phyloP scores from a whole-genome alignment of 2,888 invertebrate species.

The Drosophila paramelanica region DNA sequence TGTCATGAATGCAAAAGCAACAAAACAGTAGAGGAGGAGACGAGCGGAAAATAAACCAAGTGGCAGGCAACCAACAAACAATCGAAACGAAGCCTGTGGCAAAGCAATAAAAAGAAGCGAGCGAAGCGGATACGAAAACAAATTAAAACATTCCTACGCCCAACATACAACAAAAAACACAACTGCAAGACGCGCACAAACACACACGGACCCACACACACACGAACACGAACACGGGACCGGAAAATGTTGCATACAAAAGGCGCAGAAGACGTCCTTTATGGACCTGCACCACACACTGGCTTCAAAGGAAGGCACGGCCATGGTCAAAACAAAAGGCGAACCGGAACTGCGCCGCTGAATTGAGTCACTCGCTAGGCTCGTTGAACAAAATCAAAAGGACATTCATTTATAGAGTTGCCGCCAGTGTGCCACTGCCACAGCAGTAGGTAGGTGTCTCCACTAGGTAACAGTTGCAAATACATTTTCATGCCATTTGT shows the following conservation, averaged over 20 bases:
- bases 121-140: conserved; percentile 77
- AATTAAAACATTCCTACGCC: conserved; percentile 82
- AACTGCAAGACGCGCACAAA: conserved; percentile 54
- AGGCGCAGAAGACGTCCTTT: conserved; percentile 49
- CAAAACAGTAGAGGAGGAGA: conserved; percentile 4
- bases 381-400: conserved; percentile 83
- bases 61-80: conserved; percentile 72
- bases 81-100: conserved; percentile 76
- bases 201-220: conserved; percentile 16
- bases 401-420: conserved; percentile 81
- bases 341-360: conserved; percentile 63
- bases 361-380: conserved; percentile 82
- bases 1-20: conserved; percentile 76
- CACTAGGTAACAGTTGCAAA: conserved; percentile 72
- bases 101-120: conserved; percentile 76
- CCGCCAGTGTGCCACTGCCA: conserved; percentile 7
- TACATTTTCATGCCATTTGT: conserved; percentile 79
- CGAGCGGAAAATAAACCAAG: conserved; percentile 58
- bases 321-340: conserved; percentile 53
- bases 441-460: conserved; percentile 8
- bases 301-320: conserved; percentile 53
- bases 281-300: conserved; percentile 29
- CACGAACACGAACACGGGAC: conserved; percentile 19
- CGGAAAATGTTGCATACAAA: conserved; percentile 63
- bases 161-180: conserved; percentile 31